Conservation (phyloP, 2,113 vertebrate genomes). For the Octodon degus region DNA sequence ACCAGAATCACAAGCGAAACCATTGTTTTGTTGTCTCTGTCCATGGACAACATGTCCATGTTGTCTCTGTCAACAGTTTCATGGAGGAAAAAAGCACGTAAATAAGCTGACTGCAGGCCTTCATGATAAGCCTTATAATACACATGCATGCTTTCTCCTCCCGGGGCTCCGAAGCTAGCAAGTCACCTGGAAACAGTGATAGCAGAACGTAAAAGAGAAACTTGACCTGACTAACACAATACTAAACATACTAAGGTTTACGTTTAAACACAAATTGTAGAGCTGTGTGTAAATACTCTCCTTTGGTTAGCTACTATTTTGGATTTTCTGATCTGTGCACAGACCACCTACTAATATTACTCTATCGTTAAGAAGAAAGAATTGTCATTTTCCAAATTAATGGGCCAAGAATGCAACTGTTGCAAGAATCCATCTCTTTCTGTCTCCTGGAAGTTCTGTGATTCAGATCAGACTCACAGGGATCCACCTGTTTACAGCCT, state of each 20-base stretch:
- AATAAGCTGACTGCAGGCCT: not conserved
- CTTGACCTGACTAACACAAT: not conserved
- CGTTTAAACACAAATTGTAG: conserved; percentile 6
- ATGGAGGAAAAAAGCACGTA: not conserved
- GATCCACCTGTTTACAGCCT: too few species aligned
- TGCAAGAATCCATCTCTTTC: not conserved
- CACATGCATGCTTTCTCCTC: not conserved
- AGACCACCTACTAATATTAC: not conserved
- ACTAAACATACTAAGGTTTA: not conserved
- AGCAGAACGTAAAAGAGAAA: too few species aligned
- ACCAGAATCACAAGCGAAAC: not conserved
- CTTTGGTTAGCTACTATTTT: not conserved
- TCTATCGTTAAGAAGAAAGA: not conserved
- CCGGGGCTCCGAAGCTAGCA: not conserved
- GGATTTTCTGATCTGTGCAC: not conserved
- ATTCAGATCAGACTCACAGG: not conserved
- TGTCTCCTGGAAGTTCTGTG: not conserved
- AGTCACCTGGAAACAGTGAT: not conserved
- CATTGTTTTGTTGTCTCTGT: not conserved
- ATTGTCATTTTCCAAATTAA: not conserved
- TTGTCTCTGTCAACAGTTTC: too few species aligned
- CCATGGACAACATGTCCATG: too few species aligned
- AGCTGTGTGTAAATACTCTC: not conserved
- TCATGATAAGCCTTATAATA: not conserved
- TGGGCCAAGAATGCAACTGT: not conserved